Percentiles rank a stretch among this genome's conserved stretches.
Conservation (phyloP, 2,113 vertebrate species). For the Otolemur garnettii region DNA sequence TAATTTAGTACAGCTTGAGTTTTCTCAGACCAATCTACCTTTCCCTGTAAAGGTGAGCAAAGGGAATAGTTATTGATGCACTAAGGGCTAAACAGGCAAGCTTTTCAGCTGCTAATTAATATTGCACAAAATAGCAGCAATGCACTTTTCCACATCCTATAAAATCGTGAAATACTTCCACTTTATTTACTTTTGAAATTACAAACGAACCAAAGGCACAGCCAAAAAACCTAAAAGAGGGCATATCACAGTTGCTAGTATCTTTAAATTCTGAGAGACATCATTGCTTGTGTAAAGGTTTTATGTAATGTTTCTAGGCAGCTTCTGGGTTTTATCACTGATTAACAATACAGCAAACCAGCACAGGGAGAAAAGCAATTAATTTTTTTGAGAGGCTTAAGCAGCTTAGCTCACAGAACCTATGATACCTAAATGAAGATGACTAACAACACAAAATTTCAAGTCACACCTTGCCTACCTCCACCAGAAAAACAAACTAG, state of each 20-base stretch:
- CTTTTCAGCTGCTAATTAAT: neutral
- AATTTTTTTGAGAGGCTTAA: slow-evolving; percentile 35
- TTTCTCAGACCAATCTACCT: slow-evolving; percentile 48
- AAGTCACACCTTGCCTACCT: slow-evolving; percentile 48
- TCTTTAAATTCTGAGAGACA: slow-evolving; percentile 14
- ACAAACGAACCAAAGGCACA: neutral
- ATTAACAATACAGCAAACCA: neutral
- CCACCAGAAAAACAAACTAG: neutral
- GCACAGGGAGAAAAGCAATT: slow-evolving; percentile 10
- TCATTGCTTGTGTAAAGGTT: slow-evolving; percentile 1
- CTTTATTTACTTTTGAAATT: slow-evolving; percentile 30
- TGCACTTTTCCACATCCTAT: neutral
- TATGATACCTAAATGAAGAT: slow-evolving; percentile 28
- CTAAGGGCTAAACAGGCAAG: neutral
- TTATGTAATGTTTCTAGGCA: neutral
- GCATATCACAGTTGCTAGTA: neutral
- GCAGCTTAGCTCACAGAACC: slow-evolving; percentile 56
- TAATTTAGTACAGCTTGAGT: slow-evolving; percentile 54
- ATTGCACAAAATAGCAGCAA: slow-evolving; percentile 28
- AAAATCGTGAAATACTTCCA: neutral
- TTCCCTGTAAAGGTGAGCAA: slow-evolving; percentile 51
- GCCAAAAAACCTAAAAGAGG: neutral
- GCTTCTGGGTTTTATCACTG: slow-evolving; percentile 29
- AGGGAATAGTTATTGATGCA: neutral
- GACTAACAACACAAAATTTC: slow-evolving; percentile 40